Evolutionary conservation across 1,140 invertebrate genomes (phyloP), one percentile per base, ranked within the genome.

Genomic region (Leptoteleia sp.): DNA sequence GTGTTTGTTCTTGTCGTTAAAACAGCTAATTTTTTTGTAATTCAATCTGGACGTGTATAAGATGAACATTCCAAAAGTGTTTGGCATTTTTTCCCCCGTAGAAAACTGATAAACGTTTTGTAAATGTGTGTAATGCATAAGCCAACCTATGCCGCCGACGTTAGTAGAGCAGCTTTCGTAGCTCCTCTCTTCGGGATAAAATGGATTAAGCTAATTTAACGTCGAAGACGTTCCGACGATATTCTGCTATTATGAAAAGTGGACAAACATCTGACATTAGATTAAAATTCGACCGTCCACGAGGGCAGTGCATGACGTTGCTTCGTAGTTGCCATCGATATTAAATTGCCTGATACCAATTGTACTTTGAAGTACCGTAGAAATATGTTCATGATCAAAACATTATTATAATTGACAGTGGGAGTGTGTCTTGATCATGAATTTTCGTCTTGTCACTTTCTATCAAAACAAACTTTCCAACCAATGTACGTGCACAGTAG

Each of bases 351-450:
- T 33, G n/a, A n/a, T n/a, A n/a, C n/a, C n/a, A n/a, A n/a, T n/a
- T n/a, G n/a, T n/a, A n/a, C n/a, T n/a, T n/a, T n/a, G n/a, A n/a
- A n/a, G n/a, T n/a, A n/a, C n/a, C n/a, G n/a, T 43, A 25, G 27
- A 11, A 31, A 33, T 37, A 71, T n/a, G 35, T 52, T 72, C 38
- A 31, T 55, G 70, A 62, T 73, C 70, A 64, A 73, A 73, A 73
- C 68, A 72, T 62, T 64, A 57, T 57, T 64, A 64, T 57, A 52
- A 55, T 64, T 45, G 3, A 48, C 48, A 47, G 38, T 55, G 50
- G 25, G 57, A n/a, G n/a, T n/a, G 50, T 64, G 59, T 73, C 70
- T 73, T 73, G 59, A 64, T 73, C 70, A 64, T 27, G 50, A 61
- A 64, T 38, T 62, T 61, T 25, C 12, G 1, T 12, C 13, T 2